Conservation (phyloP, 1,140 invertebrate genomes). For the Drosophila orena region DNA sequence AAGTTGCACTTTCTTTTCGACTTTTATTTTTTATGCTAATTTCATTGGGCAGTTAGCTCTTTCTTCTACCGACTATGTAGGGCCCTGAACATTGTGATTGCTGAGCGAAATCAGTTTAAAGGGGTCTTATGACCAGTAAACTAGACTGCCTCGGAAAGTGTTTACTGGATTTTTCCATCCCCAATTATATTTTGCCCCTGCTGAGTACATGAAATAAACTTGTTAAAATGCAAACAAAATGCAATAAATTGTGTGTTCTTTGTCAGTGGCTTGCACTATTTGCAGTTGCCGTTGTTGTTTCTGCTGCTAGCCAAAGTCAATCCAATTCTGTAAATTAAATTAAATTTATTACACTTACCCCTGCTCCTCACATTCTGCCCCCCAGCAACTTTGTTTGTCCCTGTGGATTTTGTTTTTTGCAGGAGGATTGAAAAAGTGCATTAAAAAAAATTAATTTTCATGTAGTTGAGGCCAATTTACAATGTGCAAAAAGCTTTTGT, state of each 20-base stretch:
- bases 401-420: constrained; percentile 45
- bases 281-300: constrained; percentile 36
- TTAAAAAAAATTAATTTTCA: constrained; percentile 73
- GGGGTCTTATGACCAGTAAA: no score
- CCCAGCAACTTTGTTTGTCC: constrained; percentile 6
- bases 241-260: constrained; percentile 66
- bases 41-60: constrained; percentile 6
- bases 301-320: constrained; percentile 55
- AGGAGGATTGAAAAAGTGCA: constrained; percentile 67
- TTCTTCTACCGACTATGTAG: neutral
- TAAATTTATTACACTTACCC: constrained; percentile 70
- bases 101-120: constrained; percentile 12
- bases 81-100: constrained; percentile 26
- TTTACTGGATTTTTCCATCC: no score
- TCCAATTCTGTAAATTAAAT: constrained; percentile 74
- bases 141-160: no score
- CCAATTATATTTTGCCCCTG: constrained; percentile 1
- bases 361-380: constrained; percentile 1
- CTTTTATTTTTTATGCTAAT: constrained; percentile 30
- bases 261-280: constrained; percentile 42
- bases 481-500: constrained; percentile 49
- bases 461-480: constrained; percentile 60
- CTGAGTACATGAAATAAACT: constrained; percentile 57
- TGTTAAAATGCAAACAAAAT: constrained; percentile 77
- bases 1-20: constrained; percentile 48